Conservation (phyloP, 2,797 vertebrate species). For the Cirrhinus molitorella region DNA sequence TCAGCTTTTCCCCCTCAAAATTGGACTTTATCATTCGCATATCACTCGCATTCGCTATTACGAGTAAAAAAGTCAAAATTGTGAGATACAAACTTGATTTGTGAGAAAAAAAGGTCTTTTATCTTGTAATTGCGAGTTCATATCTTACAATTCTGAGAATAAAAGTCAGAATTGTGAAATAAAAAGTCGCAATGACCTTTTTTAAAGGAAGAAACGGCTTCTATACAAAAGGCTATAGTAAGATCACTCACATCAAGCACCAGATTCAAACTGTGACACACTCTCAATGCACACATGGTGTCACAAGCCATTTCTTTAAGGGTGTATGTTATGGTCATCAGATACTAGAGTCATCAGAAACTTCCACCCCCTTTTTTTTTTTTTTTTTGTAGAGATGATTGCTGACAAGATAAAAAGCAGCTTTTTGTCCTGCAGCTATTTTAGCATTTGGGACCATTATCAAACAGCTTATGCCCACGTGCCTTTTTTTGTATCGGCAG, state of each 20-base stretch:
- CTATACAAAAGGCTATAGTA: background rate
- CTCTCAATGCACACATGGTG: background rate
- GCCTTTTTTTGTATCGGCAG: background rate
- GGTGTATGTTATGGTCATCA: background rate
- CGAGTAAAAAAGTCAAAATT: no score
- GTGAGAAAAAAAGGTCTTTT: no score
- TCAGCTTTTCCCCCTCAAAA: no score
- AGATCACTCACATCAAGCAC: background rate
- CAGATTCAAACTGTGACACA: background rate
- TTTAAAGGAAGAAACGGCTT: background rate
- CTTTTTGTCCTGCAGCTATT: conserved; percentile 14
- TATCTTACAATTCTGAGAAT: no score
- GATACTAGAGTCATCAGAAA: conserved; percentile 17
- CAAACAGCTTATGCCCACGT: background rate
- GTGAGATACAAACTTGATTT: no score
- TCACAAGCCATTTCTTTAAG: background rate
- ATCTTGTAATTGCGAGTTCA: no score
- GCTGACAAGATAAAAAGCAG: conserved; percentile 1
- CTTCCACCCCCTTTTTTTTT: conserved; percentile 8
- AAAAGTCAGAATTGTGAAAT: no score
- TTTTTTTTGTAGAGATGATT: background rate
- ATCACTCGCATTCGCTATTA: no score
- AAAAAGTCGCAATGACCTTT: no score
- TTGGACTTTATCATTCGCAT: no score
- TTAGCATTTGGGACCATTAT: conserved; percentile 7